These are phyloP conservation scores for Octonoba sinensis DNA, from an alignment of 2,888 invertebrate genomes.

Conservation along the genomic window DNA sequence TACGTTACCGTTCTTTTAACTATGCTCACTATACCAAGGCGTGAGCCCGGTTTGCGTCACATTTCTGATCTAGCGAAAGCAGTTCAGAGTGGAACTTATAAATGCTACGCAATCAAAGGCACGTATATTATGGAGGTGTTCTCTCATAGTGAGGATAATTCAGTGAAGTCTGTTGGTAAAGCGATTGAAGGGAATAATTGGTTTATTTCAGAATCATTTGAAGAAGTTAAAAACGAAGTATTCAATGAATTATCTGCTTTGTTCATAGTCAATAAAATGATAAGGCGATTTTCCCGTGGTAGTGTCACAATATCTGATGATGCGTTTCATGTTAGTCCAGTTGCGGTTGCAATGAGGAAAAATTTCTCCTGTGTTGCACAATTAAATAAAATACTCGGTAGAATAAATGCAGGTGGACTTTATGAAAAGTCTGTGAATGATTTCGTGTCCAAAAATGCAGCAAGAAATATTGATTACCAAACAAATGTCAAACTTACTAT, in stretches of 20 bases:
- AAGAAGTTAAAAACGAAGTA: too few species aligned
- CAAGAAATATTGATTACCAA: too few species aligned
- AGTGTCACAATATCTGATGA: background rate
- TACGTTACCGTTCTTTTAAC: conserved; percentile 23
- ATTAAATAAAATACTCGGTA: background rate
- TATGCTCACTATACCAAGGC: conserved; percentile 4
- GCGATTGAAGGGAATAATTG: too few species aligned
- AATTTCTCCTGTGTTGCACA: conserved; percentile 26
- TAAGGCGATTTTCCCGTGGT: too few species aligned
- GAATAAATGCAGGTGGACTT: conserved; percentile 12
- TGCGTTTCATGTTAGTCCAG: conserved; percentile 13
- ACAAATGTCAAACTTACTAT: too few species aligned
- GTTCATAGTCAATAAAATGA: too few species aligned
- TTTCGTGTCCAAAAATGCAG: too few species aligned
- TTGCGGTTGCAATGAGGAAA: conserved; percentile 25
- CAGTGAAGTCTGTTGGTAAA: conserved; percentile 3
- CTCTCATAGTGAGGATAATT: conserved; percentile 6
- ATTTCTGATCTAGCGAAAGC: conserved; percentile 23
- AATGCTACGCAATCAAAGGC: background rate
- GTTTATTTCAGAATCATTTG: too few species aligned
- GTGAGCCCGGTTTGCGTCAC: background rate
- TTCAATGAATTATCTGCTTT: too few species aligned
- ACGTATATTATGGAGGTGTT: conserved; percentile 5
- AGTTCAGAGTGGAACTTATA: too few species aligned
- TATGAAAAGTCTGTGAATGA: conserved; percentile 13